Evolutionary conservation across 2,797 vertebrate species (phyloP).

Genomic region (Sebastes ruberrimus): DNA sequence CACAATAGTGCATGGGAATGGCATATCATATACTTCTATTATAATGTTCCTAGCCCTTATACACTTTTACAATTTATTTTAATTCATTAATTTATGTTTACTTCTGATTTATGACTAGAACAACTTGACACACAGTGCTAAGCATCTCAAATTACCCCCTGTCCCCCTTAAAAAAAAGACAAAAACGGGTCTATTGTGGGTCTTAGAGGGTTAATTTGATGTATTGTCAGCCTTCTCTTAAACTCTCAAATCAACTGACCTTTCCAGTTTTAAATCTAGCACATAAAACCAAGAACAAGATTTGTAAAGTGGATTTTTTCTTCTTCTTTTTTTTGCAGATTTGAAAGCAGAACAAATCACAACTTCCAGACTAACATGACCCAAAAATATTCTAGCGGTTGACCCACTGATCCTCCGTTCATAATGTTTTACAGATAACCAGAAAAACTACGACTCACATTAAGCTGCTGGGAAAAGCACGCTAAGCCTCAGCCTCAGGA

Average conservation of each 20-base stretch:
- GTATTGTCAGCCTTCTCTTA: not conserved
- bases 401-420: not conserved
- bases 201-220: not conserved
- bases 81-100: too few relatives aligned
- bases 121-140: too few relatives aligned
- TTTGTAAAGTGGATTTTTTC: not conserved
- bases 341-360: not conserved
- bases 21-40: too few relatives aligned
- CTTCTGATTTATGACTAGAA: too few relatives aligned
- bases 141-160: too few relatives aligned
- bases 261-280: not conserved
- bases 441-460: not conserved
- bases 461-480: constrained; percentile 20
- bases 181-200: too few relatives aligned
- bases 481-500: constrained; percentile 35
- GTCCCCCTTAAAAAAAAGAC: too few relatives aligned
- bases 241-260: not conserved
- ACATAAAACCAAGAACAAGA: not conserved
- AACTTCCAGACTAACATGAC: not conserved
- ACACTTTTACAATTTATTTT: too few relatives aligned
- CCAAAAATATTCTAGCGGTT: not conserved
- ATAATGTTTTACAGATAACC: constrained; percentile 13
- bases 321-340: not conserved
- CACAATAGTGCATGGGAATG: too few relatives aligned
- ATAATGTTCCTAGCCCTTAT: too few relatives aligned